Conservation (phyloP, 2,797 vertebrate species). For the Micropoecilia bifurca region DNA sequence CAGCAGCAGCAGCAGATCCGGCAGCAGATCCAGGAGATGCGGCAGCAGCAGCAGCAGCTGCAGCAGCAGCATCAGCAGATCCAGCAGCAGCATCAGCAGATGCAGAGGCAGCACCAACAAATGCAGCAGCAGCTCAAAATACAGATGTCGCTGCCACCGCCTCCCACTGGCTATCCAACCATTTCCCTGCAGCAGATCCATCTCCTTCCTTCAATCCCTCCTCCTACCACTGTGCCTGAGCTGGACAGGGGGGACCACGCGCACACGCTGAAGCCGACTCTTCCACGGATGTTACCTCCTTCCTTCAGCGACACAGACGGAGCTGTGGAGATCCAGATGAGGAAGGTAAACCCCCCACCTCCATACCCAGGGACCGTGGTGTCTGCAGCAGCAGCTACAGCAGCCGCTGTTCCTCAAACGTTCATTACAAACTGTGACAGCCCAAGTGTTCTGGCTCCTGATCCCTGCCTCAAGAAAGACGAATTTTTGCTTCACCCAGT, state of each 20-base stretch:
- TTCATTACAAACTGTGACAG: slow-evolving; percentile 80
- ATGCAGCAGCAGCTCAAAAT: slow-evolving; percentile 87
- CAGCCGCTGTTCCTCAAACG: slow-evolving; percentile 61
- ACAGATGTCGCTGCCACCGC: slow-evolving; percentile 80
- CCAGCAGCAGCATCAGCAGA: slow-evolving; percentile 84
- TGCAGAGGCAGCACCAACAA: slow-evolving; percentile 85
- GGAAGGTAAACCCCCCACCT: slow-evolving; percentile 89
- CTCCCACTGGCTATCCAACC: slow-evolving; percentile 80
- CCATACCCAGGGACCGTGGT: slow-evolving; percentile 77
- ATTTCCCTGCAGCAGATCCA: slow-evolving; percentile 85
- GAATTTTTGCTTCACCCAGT: slow-evolving; percentile 91
- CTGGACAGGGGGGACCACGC: slow-evolving; percentile 81
- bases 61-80: slow-evolving; percentile 86
- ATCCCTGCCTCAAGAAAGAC: slow-evolving; percentile 90
- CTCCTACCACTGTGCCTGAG: slow-evolving; percentile 73
- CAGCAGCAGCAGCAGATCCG: slow-evolving; percentile 83
- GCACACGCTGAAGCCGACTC: slow-evolving; percentile 84
- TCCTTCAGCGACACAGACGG: slow-evolving; percentile 85
- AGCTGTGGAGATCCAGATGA: slow-evolving; percentile 87
- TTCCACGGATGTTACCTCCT: slow-evolving; percentile 75
- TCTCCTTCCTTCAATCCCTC: slow-evolving; percentile 76
- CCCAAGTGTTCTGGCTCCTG: slow-evolving; percentile 82
- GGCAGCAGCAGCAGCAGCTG: slow-evolving; percentile 84
- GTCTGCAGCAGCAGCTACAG: slow-evolving; percentile 59
- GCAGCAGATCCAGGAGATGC: slow-evolving; percentile 83